These are phyloP conservation scores for Drosophila falleni DNA, from an alignment of 2,888 invertebrate genomes.

Conservation along the genomic window DNA sequence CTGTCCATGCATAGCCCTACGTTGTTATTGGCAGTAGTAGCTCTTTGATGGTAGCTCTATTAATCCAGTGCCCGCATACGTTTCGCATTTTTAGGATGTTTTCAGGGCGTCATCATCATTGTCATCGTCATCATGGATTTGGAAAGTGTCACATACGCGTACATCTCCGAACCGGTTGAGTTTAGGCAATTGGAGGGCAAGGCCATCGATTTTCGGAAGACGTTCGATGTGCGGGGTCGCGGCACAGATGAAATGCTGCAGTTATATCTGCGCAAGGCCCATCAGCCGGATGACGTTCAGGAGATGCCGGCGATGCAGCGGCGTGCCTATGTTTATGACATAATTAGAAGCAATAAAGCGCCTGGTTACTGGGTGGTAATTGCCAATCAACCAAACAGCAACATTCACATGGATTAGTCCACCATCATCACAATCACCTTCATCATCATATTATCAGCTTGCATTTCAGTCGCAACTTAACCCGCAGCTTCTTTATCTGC, in stretches of 20 bases:
- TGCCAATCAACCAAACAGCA: slow-evolving; percentile 11
- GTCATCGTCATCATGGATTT: slow-evolving; percentile 59
- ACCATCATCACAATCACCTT: slow-evolving; percentile 11
- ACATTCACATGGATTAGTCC: background rate
- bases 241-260: slow-evolving; percentile 80
- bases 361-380: slow-evolving; percentile 83
- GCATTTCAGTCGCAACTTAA: slow-evolving; percentile 15
- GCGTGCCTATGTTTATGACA: slow-evolving; percentile 82
- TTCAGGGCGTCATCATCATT: slow-evolving; percentile 10
- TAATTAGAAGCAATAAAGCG: slow-evolving; percentile 80
- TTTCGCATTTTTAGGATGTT: slow-evolving; percentile 53
- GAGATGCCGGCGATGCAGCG: slow-evolving; percentile 73
- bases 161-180: slow-evolving; percentile 78
- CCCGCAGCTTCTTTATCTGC: slow-evolving; percentile 16
- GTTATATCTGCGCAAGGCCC: slow-evolving; percentile 78
- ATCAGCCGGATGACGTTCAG: slow-evolving; percentile 75
- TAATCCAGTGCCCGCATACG: slow-evolving; percentile 40
- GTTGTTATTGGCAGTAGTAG: slow-evolving; percentile 13
- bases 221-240: slow-evolving; percentile 80
- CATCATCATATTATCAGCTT: background rate
- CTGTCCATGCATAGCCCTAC: slow-evolving; percentile 15
- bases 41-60: slow-evolving; percentile 22
- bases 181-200: slow-evolving; percentile 76
- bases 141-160: slow-evolving; percentile 62
- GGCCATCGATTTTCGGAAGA: slow-evolving; percentile 79